phyloP scores from a whole-genome alignment of 2,113 vertebrate genomes.

The Microcebus tavaratra region DNA sequence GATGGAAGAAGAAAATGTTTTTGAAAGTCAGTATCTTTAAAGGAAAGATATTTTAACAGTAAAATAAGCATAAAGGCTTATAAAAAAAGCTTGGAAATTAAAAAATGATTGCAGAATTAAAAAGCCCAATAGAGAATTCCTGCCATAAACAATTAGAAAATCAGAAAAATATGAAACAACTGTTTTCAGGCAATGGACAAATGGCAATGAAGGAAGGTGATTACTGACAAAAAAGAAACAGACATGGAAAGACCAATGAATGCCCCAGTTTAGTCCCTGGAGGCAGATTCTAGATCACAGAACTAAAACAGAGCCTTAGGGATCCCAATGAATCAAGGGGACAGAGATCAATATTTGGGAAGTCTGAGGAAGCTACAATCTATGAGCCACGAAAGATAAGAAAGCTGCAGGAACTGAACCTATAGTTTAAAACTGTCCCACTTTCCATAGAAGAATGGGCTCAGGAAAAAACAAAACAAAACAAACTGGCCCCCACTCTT shows the following conservation, averaged over 20 bases:
- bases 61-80: background rate
- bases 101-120: slow-evolving; percentile 22
- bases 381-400: background rate
- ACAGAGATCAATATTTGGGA: background rate
- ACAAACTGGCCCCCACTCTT: background rate
- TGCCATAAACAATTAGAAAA: background rate
- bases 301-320: background rate
- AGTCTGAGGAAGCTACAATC: background rate
- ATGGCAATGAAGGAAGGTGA: background rate
- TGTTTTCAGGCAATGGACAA: background rate
- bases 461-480: too few species aligned
- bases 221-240: background rate
- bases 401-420: background rate
- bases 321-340: background rate
- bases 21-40: background rate
- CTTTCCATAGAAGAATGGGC: too few species aligned
- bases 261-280: background rate
- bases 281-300: background rate
- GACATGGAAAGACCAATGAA: background rate
- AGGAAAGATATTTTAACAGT: background rate
- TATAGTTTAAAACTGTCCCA: background rate
- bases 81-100: background rate
- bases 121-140: background rate
- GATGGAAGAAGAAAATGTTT: background rate
- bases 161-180: background rate